Percentiles rank a stretch among this genome's conserved stretches.
phyloP scores from a whole-genome alignment of 2,797 vertebrate species.

The Falco naumanni region DNA sequence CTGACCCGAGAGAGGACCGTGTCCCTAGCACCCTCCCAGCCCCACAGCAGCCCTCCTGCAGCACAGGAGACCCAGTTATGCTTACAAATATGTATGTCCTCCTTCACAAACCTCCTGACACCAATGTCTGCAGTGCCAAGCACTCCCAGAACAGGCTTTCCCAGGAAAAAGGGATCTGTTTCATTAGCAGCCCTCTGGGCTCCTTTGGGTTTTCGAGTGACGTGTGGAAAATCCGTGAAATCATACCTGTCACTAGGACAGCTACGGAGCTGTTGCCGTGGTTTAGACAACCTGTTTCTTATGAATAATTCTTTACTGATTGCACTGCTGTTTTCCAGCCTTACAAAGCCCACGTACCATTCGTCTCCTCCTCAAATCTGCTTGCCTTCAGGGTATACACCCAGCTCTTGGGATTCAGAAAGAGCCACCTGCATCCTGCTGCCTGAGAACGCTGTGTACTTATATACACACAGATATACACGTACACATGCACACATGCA shows the following conservation, averaged over 20 bases:
- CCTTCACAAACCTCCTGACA: background rate
- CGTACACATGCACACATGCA: background rate
- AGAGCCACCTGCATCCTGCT: background rate
- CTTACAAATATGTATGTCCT: background rate
- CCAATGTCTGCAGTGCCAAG: rapidly evolving
- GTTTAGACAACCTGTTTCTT: background rate
- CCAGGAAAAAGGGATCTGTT: background rate
- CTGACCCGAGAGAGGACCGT: background rate
- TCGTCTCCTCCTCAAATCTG: background rate
- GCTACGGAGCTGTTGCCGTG: background rate
- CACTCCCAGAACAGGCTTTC: background rate
- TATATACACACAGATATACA: background rate
- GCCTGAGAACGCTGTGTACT: background rate
- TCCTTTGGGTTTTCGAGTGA: background rate
- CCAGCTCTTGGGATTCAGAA: background rate
- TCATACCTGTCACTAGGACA: background rate
- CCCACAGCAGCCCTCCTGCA: background rate
- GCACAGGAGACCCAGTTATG: rapidly evolving
- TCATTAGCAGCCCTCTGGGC: background rate
- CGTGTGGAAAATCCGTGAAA: background rate
- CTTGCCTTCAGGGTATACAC: background rate
- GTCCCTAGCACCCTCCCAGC: background rate
- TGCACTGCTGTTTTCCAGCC: background rate
- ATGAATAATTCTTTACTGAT: background rate
- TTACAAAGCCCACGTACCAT: background rate